phyloP scores from a whole-genome alignment of 2,113 vertebrate species.

The Microtus pennsylvanicus region DNA sequence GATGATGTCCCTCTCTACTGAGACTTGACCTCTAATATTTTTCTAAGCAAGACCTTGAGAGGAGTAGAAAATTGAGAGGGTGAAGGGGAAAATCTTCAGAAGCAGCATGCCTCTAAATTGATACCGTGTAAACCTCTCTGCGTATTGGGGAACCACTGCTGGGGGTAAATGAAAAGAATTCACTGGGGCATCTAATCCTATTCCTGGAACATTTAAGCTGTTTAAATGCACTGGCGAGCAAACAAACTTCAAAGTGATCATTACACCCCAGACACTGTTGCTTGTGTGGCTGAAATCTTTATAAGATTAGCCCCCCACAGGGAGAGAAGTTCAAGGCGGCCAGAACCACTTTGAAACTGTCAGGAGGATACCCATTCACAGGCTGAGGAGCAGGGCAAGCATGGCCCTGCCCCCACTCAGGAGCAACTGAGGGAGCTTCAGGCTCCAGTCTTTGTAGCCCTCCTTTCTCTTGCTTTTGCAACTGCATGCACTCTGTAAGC shows the following conservation, averaged over 20 bases:
- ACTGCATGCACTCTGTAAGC: neutral
- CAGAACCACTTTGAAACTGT: slow-evolving; percentile 88
- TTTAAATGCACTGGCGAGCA: slow-evolving; percentile 90
- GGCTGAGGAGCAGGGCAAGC: slow-evolving; percentile 76
- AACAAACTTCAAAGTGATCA: slow-evolving; percentile 93
- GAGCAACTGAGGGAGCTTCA: neutral
- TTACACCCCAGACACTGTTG: slow-evolving; percentile 90
- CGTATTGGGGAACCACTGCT: slow-evolving; percentile 89
- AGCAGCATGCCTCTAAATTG: slow-evolving; percentile 89
- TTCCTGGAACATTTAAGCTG: slow-evolving; percentile 89
- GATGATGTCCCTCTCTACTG: slow-evolving; percentile 60
- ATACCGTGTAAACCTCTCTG: slow-evolving; percentile 88
- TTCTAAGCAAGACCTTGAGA: slow-evolving; percentile 81
- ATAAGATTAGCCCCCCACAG: slow-evolving; percentile 90
- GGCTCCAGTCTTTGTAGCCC: neutral
- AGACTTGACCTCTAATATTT: slow-evolving; percentile 75
- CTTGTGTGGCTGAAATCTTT: slow-evolving; percentile 91
- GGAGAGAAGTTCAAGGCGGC: slow-evolving; percentile 86
- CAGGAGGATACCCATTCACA: slow-evolving; percentile 84
- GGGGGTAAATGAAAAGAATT: slow-evolving; percentile 91
- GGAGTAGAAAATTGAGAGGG: slow-evolving; percentile 84
- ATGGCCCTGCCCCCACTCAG: neutral
- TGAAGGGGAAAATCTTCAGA: slow-evolving; percentile 84
- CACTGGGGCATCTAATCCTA: slow-evolving; percentile 92
- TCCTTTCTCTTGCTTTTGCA: slow-evolving; percentile 4